Base-by-base conservation (phyloP, 2,797 vertebrate genomes). In the Heliangelus exortis region DNA sequence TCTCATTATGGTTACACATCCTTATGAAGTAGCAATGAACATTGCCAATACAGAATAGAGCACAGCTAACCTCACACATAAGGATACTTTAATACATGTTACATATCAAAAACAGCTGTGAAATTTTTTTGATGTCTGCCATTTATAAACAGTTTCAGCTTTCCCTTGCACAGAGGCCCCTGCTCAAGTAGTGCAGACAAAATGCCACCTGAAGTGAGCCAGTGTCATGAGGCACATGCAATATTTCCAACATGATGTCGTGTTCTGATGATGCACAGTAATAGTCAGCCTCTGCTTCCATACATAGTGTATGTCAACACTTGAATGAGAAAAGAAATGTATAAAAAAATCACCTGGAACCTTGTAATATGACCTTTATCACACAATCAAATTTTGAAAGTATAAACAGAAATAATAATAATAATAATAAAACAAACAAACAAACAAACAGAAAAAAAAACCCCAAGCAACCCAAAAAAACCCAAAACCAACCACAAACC, bases 211-310 rank as follows among this genome's bases (percentile, higher is more conserved):
- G 39, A 80, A 39, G 15, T 57, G 4, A 10, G 28, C 18, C 41
- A 34, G n/a, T 3, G 18, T n/a, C 66, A n/a, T 3, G 6, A 75
- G 17, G 57, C 9, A 68, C 14, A 22, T 26, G 20, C 11, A 43
- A 28, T 28, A 47, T 28, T 87, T 36, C 31, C 47, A 80, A 36
- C 19, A 54, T 0, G 0, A 82, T 5, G 14, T 10, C 59, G 39
- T 25, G 20, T 4, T 31, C 9, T 33, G 26, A 19, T 17, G 23
- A 66, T 7, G 7, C 2, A 2, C 36, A 67, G 34, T 16, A 85
- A 71, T 12, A 79, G 6, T 16, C 47, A 68, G 3, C 48, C 55
- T 61, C 79, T 88, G 23, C 58, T 75, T 57, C 14, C 9, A 21
- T 19, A 10, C 14, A 34, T 23, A 29, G 13, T 15, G 3, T 21